A percentile compares a stretch with the other conserved stretches of the same genome.
These are phyloP conservation scores for Daboia siamensis DNA, from an alignment of 2,113 vertebrate species.

Conservation along the genomic window DNA sequence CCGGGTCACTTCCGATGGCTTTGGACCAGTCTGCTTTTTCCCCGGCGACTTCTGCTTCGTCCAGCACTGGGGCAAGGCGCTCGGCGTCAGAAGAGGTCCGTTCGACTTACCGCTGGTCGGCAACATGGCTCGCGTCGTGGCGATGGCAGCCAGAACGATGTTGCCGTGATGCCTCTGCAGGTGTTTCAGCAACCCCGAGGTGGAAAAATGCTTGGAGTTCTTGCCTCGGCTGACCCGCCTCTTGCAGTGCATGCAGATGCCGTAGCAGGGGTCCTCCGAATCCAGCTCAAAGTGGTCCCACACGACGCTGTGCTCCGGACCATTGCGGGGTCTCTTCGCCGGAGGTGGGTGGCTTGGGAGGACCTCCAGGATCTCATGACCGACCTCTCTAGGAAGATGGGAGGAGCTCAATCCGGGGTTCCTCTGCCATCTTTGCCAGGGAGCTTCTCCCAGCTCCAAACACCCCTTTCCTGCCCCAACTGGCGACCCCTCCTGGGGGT, in stretches of 20 bases:
- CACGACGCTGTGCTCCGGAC: neutral
- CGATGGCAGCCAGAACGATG: neutral
- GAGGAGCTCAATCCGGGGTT: neutral
- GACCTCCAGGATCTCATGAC: neutral
- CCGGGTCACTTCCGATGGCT: neutral
- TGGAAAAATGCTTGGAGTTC: neutral
- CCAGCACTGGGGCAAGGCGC: neutral
- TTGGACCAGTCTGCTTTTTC: neutral
- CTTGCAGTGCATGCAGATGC: neutral
- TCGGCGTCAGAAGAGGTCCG: neutral
- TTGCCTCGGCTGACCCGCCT: neutral
- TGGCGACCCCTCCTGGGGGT: neutral
- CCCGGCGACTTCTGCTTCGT: neutral
- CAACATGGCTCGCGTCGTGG: neutral
- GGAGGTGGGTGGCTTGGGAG: neutral
- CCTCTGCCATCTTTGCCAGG: neutral
- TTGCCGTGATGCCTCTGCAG: neutral
- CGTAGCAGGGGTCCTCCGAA: neutral
- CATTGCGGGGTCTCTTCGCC: neutral
- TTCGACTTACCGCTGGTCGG: neutral
- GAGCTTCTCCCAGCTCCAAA: neutral
- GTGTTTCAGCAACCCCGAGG: neutral
- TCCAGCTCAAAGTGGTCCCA: neutral
- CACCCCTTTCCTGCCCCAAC: neutral
- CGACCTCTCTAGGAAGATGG: neutral